A percentile compares a stretch with the other conserved stretches of the same genome.
These are phyloP conservation scores for Aleadryas rufinucha DNA, from an alignment of 2,113 vertebrate species.

Conservation along the genomic window DNA sequence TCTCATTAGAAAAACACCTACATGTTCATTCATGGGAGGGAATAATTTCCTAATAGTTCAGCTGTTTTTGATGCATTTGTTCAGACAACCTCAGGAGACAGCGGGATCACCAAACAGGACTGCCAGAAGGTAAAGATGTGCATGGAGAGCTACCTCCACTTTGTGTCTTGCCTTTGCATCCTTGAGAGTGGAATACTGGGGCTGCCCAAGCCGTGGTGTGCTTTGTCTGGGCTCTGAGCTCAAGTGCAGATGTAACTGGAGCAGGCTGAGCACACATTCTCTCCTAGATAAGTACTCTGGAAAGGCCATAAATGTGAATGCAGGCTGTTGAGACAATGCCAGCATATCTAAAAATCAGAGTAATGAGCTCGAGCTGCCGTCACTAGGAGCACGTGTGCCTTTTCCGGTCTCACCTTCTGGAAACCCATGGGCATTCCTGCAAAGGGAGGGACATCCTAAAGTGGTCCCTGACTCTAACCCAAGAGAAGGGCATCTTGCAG, in stretches of 20 bases:
- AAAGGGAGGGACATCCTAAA: not conserved
- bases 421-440: not conserved
- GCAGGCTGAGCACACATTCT: not conserved
- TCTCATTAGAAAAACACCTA: not conserved
- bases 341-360: not conserved
- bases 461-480: not conserved
- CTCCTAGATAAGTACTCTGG: not conserved
- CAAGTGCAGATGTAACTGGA: not conserved
- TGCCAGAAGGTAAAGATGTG: not conserved
- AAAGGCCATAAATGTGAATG: slow-evolving; percentile 8
- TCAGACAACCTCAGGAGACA: not conserved
- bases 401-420: not conserved
- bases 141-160: not conserved
- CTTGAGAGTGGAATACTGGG: not conserved
- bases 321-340: slow-evolving; percentile 21
- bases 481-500: not conserved
- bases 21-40: not conserved
- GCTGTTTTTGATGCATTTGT: not conserved
- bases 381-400: not conserved
- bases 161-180: not conserved
- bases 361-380: slow-evolving; percentile 33
- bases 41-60: not conserved
- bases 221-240: not conserved
- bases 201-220: not conserved
- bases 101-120: not conserved